phyloP scores from a whole-genome alignment of 1,140 invertebrate genomes.

The Eulimnadia texana region DNA sequence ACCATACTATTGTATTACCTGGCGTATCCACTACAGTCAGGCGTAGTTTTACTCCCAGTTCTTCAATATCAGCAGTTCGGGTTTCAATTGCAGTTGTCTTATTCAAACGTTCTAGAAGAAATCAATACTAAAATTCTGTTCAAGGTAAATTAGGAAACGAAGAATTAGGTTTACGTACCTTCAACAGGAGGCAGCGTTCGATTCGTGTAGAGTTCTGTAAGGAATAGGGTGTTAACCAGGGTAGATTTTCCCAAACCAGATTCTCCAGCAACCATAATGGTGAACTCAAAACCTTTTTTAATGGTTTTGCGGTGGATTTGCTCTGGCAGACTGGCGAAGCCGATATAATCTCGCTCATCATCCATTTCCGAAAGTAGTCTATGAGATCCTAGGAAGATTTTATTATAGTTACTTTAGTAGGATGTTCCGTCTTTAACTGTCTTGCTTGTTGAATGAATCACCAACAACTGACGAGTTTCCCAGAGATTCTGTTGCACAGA shows the following conservation, averaged over 20 bases:
- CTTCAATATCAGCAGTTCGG: constrained; percentile 87
- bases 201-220: constrained; percentile 87
- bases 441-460: too few species aligned
- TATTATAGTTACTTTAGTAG: too few species aligned
- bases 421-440: too few species aligned
- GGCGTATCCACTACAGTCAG: constrained; percentile 91
- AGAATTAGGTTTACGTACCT: constrained; percentile 50
- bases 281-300: constrained; percentile 96
- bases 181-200: constrained; percentile 68
- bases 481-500: too few species aligned
- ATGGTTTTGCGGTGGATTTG: constrained; percentile 92
- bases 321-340: constrained; percentile 87
- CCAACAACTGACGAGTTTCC: too few species aligned
- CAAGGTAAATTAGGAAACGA: constrained; percentile 2
- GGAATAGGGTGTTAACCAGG: constrained; percentile 92
- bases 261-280: constrained; percentile 90
- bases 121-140: not conserved
- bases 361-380: too few species aligned
- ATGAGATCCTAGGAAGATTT: too few species aligned
- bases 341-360: constrained; percentile 65
- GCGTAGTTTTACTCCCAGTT: constrained; percentile 74
- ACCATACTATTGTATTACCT: constrained; percentile 47
- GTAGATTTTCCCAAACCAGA: constrained; percentile 96
- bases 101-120: constrained; percentile 58
- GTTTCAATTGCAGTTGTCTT: constrained; percentile 80